These are phyloP conservation scores for Rhinoderma darwinii DNA, from an alignment of 2,113 vertebrate genomes.

Conservation along the genomic window DNA sequence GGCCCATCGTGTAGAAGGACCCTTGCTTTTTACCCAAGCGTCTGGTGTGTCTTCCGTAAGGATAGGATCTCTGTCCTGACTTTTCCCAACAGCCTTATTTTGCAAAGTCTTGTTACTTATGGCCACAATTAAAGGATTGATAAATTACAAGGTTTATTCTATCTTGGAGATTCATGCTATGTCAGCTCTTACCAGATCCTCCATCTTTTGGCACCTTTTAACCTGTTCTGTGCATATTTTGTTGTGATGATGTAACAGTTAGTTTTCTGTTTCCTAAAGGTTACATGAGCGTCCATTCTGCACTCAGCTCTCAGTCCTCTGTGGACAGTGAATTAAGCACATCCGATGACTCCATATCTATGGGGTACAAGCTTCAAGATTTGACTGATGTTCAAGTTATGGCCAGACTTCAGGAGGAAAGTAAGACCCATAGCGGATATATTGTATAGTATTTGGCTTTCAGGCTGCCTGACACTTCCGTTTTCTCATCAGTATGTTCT, in stretches of 20 bases:
- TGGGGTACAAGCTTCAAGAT: slow-evolving; percentile 94
- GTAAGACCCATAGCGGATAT: slow-evolving; percentile 70
- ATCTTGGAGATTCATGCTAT: too few species aligned
- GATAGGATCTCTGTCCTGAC: too few species aligned
- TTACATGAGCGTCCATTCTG: slow-evolving; percentile 76
- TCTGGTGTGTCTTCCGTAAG: too few species aligned
- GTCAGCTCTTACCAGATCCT: background rate
- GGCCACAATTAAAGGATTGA: too few species aligned
- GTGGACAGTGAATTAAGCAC: slow-evolving; percentile 91
- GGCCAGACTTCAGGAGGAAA: slow-evolving; percentile 91
- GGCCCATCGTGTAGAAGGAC: too few species aligned
- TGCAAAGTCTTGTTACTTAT: too few species aligned
- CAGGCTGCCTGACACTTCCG: background rate
- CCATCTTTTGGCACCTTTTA: background rate
- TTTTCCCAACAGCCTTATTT: too few species aligned
- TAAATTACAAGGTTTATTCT: too few species aligned
- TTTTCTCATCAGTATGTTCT: too few species aligned
- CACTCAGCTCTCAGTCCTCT: slow-evolving; percentile 90
- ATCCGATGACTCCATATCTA: slow-evolving; percentile 91
- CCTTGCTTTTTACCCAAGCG: too few species aligned
- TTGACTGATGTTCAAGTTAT: slow-evolving; percentile 93
- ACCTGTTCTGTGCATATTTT: background rate
- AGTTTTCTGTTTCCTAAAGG: slow-evolving; percentile 66
- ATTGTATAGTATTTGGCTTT: background rate
- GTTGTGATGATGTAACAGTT: background rate